Evolutionary conservation across 2,113 vertebrate species (phyloP), one percentile per base, ranked within the genome.

Genomic region (Pollimyrus isidori): DNA sequence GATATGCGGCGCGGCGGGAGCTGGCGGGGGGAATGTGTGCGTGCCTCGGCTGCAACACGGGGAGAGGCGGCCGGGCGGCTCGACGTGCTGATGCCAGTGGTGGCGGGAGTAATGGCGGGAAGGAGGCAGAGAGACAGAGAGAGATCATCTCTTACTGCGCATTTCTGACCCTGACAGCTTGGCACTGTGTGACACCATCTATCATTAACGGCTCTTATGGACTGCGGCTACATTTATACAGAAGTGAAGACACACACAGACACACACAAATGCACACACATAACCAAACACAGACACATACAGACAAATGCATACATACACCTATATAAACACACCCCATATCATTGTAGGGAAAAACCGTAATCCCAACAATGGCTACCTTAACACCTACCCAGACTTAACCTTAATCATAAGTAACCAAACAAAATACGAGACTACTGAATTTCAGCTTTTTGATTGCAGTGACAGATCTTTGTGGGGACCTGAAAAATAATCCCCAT

Each of bases 131-230:
- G 92, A 92, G 91, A 90, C 89, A 92, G 90, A 92, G 91, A 92
- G 90, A 92, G 92, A 91, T 93, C 91, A 92, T 92, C 93, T 91
- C 92, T 92, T 92, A 92, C 90, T 92, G 92, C 92, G 91, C 92
- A 92, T 94, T 93, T 92, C 93, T 93, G 93, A 92, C 92, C 90
- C 91, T 94, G 93, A 92, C 92, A 94, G 91, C 92, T 92, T 90
- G 90, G 91, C 92, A 94, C 92, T 92, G 92, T 92, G 91, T 92
- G 92, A 87, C 49, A 86, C 46, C 85, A 92, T 92, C 92, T 94
- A 90, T 92, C 92, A 94, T 94, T 93, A 94, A 92, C 90, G 92
- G 93, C 93, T 93, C 92, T 93, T 92, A 92, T 92, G 87, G 92
- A 92, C 92, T 91, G 92, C 90, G 88, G 73, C 90, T 89, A 90